Evolutionary conservation across 2,888 invertebrate genomes (phyloP), one percentile per base, ranked within the genome.

Genomic region (Xestia c-nigrum): DNA sequence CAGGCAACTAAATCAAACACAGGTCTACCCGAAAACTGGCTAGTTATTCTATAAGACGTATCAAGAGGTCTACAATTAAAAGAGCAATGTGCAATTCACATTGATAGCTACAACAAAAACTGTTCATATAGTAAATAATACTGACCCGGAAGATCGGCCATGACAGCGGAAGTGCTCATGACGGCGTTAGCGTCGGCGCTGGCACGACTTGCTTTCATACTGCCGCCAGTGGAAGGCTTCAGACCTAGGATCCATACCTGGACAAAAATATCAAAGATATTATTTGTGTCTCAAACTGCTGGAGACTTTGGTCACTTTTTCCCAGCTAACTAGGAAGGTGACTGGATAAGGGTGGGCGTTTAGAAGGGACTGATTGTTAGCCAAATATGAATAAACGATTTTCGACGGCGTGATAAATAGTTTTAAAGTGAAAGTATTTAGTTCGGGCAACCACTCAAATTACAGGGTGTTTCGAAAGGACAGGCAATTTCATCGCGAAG

Each of bases 211-310:
- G 99, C 99, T 90, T 97, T 99, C 91, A 99, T 97, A 87, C 99
- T 99, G 47, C 99, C 99, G 31, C 99, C 99, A 0, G 99, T 98
- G 0, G 99, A 98, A 0, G 99, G 99, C 93, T 99, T 99, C 78
- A 99, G 95, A 0, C 99, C 99, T 67, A 99, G 97, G 90, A 99
- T 99, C 99, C 99, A 99, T 0, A 99, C 98, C 93, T 97, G 85
- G 14, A 16, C n/a, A 7, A 10, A 43, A 65, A 1, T 50, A 59
- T 21, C 16, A 59, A 31, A 3, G 16, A 21, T n/a, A 16, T n/a
- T 14, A 38, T n/a, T 57, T 5, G 3, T 52, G 5, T 66, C 31
- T 40, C 59, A 31, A 5, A 59, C 31, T 59, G 59, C 16, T 31
- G 4, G 14, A 9, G n/a, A 43, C 1, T 65, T 50, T 19, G 0